Conservation (phyloP, 2,888 invertebrate genomes). For the Dicyrtoma fusca region DNA sequence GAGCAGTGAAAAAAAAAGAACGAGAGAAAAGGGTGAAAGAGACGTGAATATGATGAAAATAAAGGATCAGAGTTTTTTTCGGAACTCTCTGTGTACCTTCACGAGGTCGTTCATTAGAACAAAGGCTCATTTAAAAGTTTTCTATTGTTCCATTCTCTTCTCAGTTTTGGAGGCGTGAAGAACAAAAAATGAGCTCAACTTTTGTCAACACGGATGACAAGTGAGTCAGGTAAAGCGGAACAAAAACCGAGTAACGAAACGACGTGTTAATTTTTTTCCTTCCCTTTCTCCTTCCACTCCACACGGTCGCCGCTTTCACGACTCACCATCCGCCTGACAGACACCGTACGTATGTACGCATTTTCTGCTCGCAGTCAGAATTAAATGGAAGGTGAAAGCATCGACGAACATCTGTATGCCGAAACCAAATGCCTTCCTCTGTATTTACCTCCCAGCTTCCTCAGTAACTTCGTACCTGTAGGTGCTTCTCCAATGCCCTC, state of each 20-base stretch:
- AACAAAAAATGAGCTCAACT: conserved; percentile 21
- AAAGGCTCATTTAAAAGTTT: conserved; percentile 29
- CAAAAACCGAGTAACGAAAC: not conserved
- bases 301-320: not conserved
- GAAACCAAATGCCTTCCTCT: too few species aligned
- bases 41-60: not conserved
- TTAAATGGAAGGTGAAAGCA: too few species aligned
- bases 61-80: conserved; percentile 4
- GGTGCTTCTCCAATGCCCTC: not conserved
- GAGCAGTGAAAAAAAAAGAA: not conserved
- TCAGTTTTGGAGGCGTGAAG: conserved; percentile 1
- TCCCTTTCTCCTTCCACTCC: not conserved
- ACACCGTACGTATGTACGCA: not conserved
- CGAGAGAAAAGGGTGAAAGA: not conserved
- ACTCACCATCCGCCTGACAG: too few species aligned
- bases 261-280: conserved; percentile 11
- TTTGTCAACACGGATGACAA: conserved; percentile 13
- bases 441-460: too few species aligned
- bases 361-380: not conserved
- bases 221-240: not conserved
- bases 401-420: too few species aligned
- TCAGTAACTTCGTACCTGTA: too few species aligned
- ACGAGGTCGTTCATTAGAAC: conserved; percentile 28
- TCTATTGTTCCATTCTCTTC: conserved; percentile 18
- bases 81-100: not conserved